A percentile compares a stretch with the other conserved stretches of the same genome.
Conservation (phyloP, 2,113 vertebrate species). For the Stercorarius parasiticus region DNA sequence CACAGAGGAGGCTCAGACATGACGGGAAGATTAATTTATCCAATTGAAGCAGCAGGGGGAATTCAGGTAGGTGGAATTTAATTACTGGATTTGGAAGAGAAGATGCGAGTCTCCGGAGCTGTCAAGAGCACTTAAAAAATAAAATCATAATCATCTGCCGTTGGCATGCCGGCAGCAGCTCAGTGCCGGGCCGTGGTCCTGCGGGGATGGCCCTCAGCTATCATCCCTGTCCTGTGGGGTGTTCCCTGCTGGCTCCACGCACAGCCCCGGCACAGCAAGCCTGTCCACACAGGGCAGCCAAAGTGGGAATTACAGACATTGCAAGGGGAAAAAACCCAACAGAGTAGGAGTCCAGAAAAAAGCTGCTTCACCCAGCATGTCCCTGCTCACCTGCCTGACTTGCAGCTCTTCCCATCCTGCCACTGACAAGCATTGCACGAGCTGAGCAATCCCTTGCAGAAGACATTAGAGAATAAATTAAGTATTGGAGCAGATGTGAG, state of each 20-base stretch:
- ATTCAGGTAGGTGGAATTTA: conserved; percentile 61
- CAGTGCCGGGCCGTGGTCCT: accelerated
- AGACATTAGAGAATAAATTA: conserved; percentile 68
- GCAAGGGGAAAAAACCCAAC: no score
- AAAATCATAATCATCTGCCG: conserved; percentile 53
- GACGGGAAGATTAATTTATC: conserved; percentile 55
- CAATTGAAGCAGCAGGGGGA: conserved; percentile 51
- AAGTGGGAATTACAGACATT: background rate
- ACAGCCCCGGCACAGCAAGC: background rate
- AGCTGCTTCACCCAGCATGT: background rate
- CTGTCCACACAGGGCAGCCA: background rate
- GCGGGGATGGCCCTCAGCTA: background rate
- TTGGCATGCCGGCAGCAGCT: background rate
- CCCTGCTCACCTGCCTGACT: background rate
- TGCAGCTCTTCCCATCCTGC: background rate
- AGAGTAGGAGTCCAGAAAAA: background rate
- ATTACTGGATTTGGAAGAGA: conserved; percentile 51
- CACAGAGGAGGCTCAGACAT: conserved; percentile 20
- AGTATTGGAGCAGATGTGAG: conserved; percentile 73
- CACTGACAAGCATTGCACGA: background rate
- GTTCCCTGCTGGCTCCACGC: background rate
- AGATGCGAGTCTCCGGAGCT: conserved; percentile 41
- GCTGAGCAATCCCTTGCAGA: conserved; percentile 33
- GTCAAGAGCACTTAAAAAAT: conserved; percentile 62
- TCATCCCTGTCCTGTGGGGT: background rate